These are phyloP conservation scores for Thera obeliscata DNA, from an alignment of 2,888 invertebrate genomes.

Conservation along the genomic window DNA sequence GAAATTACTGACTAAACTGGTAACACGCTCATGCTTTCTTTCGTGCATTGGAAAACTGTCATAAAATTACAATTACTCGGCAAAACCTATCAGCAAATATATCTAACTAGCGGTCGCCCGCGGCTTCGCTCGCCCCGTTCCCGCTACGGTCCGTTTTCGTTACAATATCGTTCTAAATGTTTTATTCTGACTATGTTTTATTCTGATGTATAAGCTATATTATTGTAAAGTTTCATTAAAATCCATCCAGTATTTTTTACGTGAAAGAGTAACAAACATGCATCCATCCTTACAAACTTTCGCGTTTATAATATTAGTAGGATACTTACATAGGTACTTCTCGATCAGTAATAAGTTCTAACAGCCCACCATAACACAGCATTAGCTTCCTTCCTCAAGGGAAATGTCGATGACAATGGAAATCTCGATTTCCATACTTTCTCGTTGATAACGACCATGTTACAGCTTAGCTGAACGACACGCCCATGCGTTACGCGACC, in stretches of 20 bases:
- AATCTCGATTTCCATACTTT: slow-evolving; percentile 50
- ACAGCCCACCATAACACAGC: background rate
- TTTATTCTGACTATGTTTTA: no score
- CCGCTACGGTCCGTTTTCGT: no score
- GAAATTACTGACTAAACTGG: no score
- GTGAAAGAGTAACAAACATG: no score
- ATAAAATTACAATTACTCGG: background rate
- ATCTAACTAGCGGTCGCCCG: no score
- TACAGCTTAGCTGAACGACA: slow-evolving; percentile 27
- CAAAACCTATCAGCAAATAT: background rate
- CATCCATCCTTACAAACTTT: no score
- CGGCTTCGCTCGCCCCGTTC: no score
- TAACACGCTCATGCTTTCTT: background rate
- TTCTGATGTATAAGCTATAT: no score
- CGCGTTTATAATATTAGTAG: background rate
- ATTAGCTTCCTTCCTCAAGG: slow-evolving; percentile 35
- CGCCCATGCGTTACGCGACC: slow-evolving; percentile 42
- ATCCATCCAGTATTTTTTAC: no score
- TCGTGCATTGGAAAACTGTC: background rate
- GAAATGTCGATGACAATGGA: slow-evolving; percentile 49
- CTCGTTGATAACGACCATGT: slow-evolving; percentile 36
- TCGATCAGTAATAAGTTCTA: background rate
- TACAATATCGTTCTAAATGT: no score
- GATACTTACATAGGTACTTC: background rate
- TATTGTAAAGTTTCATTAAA: no score